Base-by-base conservation (phyloP, 2,888 invertebrate genomes). In the Hybos culiciformis region DNA sequence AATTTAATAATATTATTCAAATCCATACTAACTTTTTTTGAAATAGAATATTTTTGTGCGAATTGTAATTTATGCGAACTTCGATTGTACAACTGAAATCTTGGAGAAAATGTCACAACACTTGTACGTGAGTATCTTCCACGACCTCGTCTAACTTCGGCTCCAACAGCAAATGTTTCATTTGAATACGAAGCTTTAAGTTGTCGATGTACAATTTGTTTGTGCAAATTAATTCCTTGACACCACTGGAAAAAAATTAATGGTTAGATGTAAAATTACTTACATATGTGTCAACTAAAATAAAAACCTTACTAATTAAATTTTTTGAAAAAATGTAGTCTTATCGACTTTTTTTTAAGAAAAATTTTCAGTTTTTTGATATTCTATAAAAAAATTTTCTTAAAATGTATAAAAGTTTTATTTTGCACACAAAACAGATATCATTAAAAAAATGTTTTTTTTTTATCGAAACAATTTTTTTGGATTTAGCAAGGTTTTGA, bases 1-100 rank as follows among this genome's bases (percentile, higher is more conserved):
- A 17, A n/a, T 5, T 32, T 15, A 9, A 21, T 39, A 31, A 24
- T 7, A 14, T n/a, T 5, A 33, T 12, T 24, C 18, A 33, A 21
- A 24, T 14, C 11, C 29, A 29, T 11, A 36, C 74, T 70, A 56
- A 83, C 82, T 50, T 79, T 70, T 31, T 80, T 78, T 19, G 78
- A 77, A 6, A 83, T 79, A 54, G 83, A 80, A 65, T 85, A 88
- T 58, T 80, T 77, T 68, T 98, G 97, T 41, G 91, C 83, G 61
- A 97, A 83, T 58, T 88, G 82, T 53, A 98, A 70, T 41, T 78
- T 79, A 54, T 74, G 73, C 14, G 73, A 68, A 47, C 78, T 90
- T 62, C 83, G 80, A 69, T 98, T 98, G 68, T 93, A 87, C 45
- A 97, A 70, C 65, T 92, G 87, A 69, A 84, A 96, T 51, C 93